Percentiles rank a stretch among this genome's conserved stretches.
phyloP scores from a whole-genome alignment of 2,113 vertebrate species.

The Neolamprologus variostigma region DNA sequence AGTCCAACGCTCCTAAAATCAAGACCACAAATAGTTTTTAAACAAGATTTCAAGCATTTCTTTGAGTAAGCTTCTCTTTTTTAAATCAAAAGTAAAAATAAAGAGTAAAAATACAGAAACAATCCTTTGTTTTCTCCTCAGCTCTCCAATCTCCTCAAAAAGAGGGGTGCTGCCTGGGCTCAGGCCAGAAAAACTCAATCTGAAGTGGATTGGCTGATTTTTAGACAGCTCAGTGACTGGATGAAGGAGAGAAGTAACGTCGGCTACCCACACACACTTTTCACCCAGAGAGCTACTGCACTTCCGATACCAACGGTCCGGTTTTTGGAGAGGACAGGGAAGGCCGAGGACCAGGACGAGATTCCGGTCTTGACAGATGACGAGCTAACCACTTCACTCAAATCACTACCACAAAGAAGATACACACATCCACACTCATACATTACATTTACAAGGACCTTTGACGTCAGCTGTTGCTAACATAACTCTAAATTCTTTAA shows the following conservation, averaged over 20 bases:
- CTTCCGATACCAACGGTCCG: not conserved
- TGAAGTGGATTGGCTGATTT: not conserved
- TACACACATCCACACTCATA: not conserved
- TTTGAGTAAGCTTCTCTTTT: not conserved
- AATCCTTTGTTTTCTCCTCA: not conserved
- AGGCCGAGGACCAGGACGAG: not conserved
- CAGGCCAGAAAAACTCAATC: not conserved
- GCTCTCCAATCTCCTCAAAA: not conserved
- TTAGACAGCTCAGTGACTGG: not conserved
- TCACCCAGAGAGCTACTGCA: not conserved
- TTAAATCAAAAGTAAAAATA: not conserved
- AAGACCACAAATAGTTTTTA: not conserved
- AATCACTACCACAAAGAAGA: not conserved
- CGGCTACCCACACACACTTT: not conserved
- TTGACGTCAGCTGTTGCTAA: not conserved
- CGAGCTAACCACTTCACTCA: not conserved
- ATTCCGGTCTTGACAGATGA: not conserved
- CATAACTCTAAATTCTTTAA: not conserved
- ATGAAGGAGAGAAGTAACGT: not conserved
- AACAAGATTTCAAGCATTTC: not conserved
- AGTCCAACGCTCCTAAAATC: too few species aligned
- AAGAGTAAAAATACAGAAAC: not conserved
- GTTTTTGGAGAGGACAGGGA: not conserved
- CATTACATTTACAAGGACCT: not conserved
- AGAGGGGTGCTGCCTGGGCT: not conserved